These are phyloP conservation scores for Oncorhynchus masou DNA, from an alignment of 2,113 vertebrate genomes.

Conservation along the genomic window DNA sequence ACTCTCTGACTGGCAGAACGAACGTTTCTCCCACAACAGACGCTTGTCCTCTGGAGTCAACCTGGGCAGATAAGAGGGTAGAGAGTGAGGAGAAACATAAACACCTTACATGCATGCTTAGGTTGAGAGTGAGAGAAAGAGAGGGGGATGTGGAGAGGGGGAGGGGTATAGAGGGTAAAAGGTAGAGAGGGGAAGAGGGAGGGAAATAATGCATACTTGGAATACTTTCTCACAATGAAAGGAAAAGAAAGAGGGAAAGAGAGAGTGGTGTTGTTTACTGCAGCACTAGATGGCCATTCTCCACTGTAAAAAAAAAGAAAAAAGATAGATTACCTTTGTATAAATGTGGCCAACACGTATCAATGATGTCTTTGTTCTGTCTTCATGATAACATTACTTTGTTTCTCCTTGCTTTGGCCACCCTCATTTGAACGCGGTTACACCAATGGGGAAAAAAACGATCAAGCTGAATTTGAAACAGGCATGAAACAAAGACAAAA, in stretches of 20 bases:
- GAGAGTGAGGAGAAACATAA: background rate
- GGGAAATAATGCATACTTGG: background rate
- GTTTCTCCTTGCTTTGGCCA: background rate
- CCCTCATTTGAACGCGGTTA: background rate
- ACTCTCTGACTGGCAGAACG: conserved; percentile 83
- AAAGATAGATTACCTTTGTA: too few species aligned
- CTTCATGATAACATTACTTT: too few species aligned
- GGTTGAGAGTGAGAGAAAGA: background rate
- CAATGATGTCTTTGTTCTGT: too few species aligned
- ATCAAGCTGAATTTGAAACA: too few species aligned
- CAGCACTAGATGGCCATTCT: too few species aligned
- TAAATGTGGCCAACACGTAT: too few species aligned
- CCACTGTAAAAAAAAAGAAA: too few species aligned
- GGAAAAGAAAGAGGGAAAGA: background rate
- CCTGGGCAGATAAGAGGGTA: conserved; percentile 63
- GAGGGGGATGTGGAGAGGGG: background rate
- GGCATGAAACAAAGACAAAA: too few species aligned
- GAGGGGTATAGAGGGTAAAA: too few species aligned
- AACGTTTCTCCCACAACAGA: conserved; percentile 90
- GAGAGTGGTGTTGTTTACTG: too few species aligned
- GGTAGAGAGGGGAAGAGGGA: background rate
- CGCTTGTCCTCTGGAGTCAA: conserved; percentile 81
- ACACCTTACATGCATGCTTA: too few species aligned
- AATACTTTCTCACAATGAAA: background rate
- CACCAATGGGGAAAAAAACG: too few species aligned